Evolutionary conservation across 2,797 vertebrate species (phyloP), one percentile per base, ranked within the genome.

Genomic region (Sebastolobus altivelis): DNA sequence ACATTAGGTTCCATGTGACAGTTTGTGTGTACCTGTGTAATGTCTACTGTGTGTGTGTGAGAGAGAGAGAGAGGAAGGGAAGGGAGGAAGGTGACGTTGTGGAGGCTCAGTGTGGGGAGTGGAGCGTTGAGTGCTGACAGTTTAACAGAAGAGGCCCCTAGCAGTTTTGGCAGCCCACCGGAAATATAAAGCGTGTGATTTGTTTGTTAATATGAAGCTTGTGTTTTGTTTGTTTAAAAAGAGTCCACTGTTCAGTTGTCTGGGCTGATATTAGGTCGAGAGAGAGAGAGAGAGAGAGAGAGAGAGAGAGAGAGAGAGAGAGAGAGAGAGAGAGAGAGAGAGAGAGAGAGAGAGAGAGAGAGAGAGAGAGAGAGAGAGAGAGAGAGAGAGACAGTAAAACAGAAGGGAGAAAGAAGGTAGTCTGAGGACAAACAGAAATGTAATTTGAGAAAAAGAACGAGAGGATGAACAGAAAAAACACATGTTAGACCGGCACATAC

Each of bases 141-240:
- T 93, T 95, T 93, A 93, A 93, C 90, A 90, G 80, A 88, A 77
- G 81, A 88, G 87, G 86, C 70, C 83, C 82, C 81, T 61, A 54
- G 77, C 79, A 88, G 79, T 81, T 87, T 90, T 92, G 87, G 92
- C 88, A 88, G 82, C 81, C 82, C 75, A 84, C 83, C 91, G 89
- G 90, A 94, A 92, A 92, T 84, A 89, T 89, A 90, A 91, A 93
- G 81, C 75, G 61, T 65, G 66, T 84, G 80, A 89, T 92, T 89
- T 92, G 88, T 92, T 92, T 91, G 87, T 90, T 89, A 88, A 86
- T 84, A 74, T 83, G 82, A 87, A 85, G 71, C 87, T 85, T 87
- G 86, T 80, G 70, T 86, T 91, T 80, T 87, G 81, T 90, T 87
- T 90, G 79, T 88, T 89, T 86, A 33, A 89, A 90, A 83, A 68